A percentile compares a stretch with the other conserved stretches of the same genome.
phyloP scores from a whole-genome alignment of 2,797 vertebrate species.

The Argya squamiceps region DNA sequence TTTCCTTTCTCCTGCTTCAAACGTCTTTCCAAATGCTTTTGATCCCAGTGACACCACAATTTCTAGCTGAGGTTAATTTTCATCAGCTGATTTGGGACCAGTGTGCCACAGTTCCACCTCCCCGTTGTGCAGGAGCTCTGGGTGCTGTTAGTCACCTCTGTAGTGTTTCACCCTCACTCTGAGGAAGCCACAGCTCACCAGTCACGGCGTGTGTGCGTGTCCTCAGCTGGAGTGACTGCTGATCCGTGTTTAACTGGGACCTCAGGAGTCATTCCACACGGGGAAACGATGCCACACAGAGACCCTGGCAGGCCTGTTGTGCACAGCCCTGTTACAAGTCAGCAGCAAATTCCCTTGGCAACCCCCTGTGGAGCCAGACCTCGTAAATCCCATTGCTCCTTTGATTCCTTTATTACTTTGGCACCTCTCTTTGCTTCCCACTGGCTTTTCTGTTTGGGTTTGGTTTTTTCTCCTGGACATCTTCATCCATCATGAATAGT shows the following conservation, averaged over 20 bases:
- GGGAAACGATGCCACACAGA: neutral
- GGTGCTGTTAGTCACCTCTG: neutral
- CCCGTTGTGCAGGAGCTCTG: neutral
- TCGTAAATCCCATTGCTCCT: neutral
- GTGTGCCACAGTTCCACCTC: neutral
- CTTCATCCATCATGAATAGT: neutral
- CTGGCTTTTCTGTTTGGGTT: neutral
- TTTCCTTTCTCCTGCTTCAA: neutral
- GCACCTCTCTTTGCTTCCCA: neutral
- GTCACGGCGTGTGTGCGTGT: fast-evolving
- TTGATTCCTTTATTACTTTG: neutral
- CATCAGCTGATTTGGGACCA: neutral
- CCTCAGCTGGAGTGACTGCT: neutral
- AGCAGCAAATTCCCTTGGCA: neutral
- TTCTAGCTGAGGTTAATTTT: neutral
- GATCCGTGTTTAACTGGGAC: neutral
- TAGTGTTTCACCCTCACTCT: neutral
- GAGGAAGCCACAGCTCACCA: neutral
- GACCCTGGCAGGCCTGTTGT: too few species aligned
- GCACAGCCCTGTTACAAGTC: neutral
- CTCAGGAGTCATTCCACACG: fast-evolving
- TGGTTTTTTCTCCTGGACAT: neutral
- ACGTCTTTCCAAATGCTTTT: neutral
- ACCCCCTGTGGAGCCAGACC: neutral
- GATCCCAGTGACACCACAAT: neutral